Evolutionary conservation across 2,797 vertebrate species (phyloP).

Genomic region (Manis javanica): DNA sequence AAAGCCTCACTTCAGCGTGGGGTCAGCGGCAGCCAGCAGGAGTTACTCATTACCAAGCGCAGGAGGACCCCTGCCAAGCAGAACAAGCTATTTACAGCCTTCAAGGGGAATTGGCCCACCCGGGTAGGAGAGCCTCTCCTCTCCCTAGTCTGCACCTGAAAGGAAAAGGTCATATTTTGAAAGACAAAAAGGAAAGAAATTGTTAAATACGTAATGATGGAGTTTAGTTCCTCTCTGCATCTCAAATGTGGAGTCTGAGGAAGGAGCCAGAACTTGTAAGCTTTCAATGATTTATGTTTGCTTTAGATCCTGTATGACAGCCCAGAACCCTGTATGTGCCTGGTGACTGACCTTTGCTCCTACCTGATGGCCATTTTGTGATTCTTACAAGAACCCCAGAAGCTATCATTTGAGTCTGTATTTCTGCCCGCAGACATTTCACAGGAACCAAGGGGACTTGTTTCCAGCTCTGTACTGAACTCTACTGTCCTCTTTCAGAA

Average conservation of each 20-base stretch:
- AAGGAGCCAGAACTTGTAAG: neutral
- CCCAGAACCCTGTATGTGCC: neutral
- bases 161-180: neutral
- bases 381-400: neutral
- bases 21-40: neutral
- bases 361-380: neutral
- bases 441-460: neutral
- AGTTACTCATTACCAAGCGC: neutral
- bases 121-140: neutral
- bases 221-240: neutral
- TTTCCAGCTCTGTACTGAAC: conserved; percentile 73
- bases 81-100: neutral
- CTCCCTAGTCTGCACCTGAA: neutral
- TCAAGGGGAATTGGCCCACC: neutral
- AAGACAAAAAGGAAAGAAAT: neutral
- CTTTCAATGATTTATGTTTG: neutral
- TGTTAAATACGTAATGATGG: neutral
- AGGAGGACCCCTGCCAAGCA: neutral
- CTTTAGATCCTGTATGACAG: neutral
- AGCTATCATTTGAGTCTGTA: neutral
- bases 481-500: conserved; percentile 70
- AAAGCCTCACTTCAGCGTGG: neutral
- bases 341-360: neutral
- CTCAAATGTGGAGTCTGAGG: neutral
- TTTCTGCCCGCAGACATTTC: neutral